A percentile compares a stretch with the other conserved stretches of the same genome.
These are phyloP conservation scores for Brachionus paranguensis DNA, from an alignment of 1,140 invertebrate species.

Conservation along the genomic window DNA sequence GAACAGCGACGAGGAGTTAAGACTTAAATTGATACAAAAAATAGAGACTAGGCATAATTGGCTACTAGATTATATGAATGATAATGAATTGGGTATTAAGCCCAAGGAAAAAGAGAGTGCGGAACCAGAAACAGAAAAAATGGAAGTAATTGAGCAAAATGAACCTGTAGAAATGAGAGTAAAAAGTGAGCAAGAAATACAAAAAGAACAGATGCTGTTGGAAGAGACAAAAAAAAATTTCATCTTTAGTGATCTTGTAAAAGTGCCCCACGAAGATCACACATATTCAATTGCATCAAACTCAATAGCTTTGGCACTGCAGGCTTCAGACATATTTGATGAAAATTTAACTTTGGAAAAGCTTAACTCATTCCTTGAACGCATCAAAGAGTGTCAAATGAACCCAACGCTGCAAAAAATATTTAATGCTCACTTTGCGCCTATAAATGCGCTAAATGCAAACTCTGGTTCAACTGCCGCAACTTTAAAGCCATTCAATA, in stretches of 20 bases:
- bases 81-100: not conserved
- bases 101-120: not conserved
- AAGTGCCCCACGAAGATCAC: slow-evolving; percentile 8
- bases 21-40: not conserved
- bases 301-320: not conserved
- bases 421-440: not conserved
- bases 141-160: not conserved
- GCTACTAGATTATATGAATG: not conserved
- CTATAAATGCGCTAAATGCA: not conserved
- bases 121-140: not conserved
- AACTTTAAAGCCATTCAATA: not conserved
- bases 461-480: not conserved
- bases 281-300: slow-evolving; percentile 18
- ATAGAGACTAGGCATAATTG: not conserved
- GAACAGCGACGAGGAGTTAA: not conserved
- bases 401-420: slow-evolving; percentile 28
- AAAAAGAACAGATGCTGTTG: not conserved
- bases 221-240: slow-evolving; percentile 23
- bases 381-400: slow-evolving; percentile 17
- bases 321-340: not conserved
- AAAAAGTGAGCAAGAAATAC: not conserved
- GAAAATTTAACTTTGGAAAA: not conserved
- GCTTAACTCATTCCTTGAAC: not conserved
- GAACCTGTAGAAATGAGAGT: not conserved
- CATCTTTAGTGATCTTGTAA: not conserved